phyloP scores from a whole-genome alignment of 2,888 invertebrate species.

The Agrenia bidenticulata region DNA sequence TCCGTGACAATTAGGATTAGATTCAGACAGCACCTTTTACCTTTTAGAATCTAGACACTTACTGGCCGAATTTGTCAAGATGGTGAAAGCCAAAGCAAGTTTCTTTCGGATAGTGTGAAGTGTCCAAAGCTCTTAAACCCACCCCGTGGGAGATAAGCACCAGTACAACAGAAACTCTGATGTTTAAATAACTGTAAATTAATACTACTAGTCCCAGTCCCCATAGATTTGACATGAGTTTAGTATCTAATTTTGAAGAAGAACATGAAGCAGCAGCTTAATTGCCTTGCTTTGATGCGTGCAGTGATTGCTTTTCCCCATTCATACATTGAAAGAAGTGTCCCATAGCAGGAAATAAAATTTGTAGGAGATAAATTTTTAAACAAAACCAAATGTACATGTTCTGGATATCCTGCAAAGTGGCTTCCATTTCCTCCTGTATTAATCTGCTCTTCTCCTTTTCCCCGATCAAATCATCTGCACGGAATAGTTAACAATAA shows the following conservation, averaged over 20 bases:
- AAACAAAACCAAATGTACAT: conserved; percentile 68
- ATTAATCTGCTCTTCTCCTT: conserved; percentile 94
- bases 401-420: conserved; percentile 98
- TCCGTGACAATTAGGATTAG: too few species aligned
- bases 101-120: too few species aligned
- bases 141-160: too few species aligned
- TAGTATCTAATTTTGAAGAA: background rate
- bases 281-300: background rate
- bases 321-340: conserved; percentile 5
- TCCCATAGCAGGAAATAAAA: background rate
- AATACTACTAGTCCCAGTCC: too few species aligned
- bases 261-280: background rate
- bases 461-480: conserved; percentile 94
- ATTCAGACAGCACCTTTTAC: too few species aligned
- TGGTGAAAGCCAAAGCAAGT: too few species aligned
- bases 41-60: too few species aligned
- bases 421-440: conserved; percentile 97
- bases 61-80: too few species aligned
- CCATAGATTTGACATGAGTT: too few species aligned
- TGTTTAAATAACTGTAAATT: too few species aligned
- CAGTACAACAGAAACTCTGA: too few species aligned
- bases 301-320: conserved; percentile 4
- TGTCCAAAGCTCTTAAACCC: too few species aligned
- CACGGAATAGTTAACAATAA: conserved; percentile 35
- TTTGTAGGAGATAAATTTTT: conserved; percentile 13